phyloP scores from a whole-genome alignment of 37 sponge, comb jelly and placozoan genomes.

The Cliona cf. orientalis region DNA sequence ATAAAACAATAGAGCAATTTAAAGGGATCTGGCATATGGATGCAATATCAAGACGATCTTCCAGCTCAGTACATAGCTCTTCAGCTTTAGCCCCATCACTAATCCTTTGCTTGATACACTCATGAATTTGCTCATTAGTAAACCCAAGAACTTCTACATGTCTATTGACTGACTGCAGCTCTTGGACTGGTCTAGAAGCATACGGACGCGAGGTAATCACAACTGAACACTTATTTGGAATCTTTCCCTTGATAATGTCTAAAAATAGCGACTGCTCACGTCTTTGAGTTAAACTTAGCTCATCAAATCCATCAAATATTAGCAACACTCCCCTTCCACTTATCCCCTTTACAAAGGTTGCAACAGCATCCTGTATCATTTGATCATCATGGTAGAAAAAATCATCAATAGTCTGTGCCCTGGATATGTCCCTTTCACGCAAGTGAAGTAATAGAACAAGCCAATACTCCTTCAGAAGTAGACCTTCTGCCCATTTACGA shows the following conservation, averaged over 20 bases:
- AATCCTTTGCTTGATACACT: background rate
- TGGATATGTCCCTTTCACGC: background rate
- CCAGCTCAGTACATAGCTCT: background rate
- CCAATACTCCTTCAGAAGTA: background rate
- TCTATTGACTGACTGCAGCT: background rate
- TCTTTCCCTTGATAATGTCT: background rate
- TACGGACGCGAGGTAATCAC: conserved; percentile 16
- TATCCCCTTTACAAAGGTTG: background rate
- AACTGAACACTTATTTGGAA: background rate
- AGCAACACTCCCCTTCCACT: conserved; percentile 2
- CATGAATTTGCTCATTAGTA: conserved; percentile 2
- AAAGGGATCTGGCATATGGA: conserved; percentile 18
- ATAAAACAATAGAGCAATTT: background rate
- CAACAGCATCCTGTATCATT: background rate
- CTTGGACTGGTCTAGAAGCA: background rate
- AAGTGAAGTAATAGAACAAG: background rate
- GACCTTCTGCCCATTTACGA: background rate
- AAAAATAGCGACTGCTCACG: background rate
- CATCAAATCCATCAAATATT: conserved; percentile 31
- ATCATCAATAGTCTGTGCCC: background rate
- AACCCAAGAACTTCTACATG: conserved; percentile 14
- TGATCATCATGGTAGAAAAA: background rate
- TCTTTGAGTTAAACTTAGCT: background rate
- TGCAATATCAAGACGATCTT: background rate
- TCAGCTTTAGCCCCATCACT: background rate